phyloP scores from a whole-genome alignment of 2,888 invertebrate species.

The Chirona hameri region DNA sequence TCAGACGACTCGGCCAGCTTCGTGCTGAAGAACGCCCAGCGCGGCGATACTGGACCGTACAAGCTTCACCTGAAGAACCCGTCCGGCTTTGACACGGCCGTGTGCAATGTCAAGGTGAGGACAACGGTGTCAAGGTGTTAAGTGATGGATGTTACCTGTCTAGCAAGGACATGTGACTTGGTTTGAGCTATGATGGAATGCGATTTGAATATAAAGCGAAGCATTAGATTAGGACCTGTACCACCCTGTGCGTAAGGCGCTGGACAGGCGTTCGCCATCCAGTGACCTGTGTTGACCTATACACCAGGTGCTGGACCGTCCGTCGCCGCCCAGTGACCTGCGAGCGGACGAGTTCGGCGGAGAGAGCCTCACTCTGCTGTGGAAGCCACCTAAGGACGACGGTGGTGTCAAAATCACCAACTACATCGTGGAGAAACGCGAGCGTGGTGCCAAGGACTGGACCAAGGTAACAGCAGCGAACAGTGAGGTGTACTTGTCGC shows the following conservation, averaged over 20 bases:
- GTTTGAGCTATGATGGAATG: too few species aligned
- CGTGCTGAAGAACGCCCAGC: slow-evolving; percentile 86
- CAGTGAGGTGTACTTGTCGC: too few species aligned
- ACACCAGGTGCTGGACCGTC: slow-evolving; percentile 79
- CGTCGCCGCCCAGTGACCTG: slow-evolving; percentile 83
- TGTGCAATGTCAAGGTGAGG: slow-evolving; percentile 68
- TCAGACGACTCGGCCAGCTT: slow-evolving; percentile 86
- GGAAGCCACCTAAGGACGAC: slow-evolving; percentile 95
- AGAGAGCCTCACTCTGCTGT: slow-evolving; percentile 89
- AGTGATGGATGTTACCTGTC: too few species aligned
- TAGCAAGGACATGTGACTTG: too few species aligned
- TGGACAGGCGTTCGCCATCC: too few species aligned
- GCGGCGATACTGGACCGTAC: slow-evolving; percentile 87
- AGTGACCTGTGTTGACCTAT: background rate
- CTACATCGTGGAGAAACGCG: slow-evolving; percentile 93
- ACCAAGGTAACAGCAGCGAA: slow-evolving; percentile 55
- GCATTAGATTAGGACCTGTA: too few species aligned
- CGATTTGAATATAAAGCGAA: too few species aligned
- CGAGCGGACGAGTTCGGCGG: slow-evolving; percentile 92
- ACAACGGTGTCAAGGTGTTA: too few species aligned
- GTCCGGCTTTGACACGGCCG: slow-evolving; percentile 92
- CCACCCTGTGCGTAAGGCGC: too few species aligned
- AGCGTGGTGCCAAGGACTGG: slow-evolving; percentile 77
- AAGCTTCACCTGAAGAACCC: slow-evolving; percentile 88
- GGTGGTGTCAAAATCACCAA: slow-evolving; percentile 93